Evolutionary conservation across 2,113 vertebrate genomes (phyloP).

Genomic region (Hypomesus transpacificus): DNA sequence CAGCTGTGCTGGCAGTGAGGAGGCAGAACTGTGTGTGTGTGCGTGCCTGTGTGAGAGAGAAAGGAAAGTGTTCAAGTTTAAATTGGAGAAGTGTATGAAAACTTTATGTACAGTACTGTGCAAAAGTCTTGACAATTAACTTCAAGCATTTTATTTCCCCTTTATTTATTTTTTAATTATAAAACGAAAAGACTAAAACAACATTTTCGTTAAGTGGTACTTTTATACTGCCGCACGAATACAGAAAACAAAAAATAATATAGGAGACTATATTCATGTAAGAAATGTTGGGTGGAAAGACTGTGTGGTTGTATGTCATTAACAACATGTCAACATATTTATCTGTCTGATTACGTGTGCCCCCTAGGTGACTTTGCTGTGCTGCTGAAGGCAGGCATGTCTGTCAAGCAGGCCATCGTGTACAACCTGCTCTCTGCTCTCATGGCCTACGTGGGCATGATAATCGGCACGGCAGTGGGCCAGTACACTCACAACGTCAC

Average conservation of each 20-base stretch:
- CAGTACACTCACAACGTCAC: constrained; percentile 95
- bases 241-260: too few species aligned
- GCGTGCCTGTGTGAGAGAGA: background rate
- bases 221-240: too few species aligned
- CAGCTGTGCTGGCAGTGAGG: constrained; percentile 46
- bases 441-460: constrained; percentile 95
- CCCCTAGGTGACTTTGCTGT: constrained; percentile 93
- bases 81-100: too few species aligned
- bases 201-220: too few species aligned
- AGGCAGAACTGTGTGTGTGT: constrained; percentile 27
- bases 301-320: background rate
- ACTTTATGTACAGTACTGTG: too few species aligned
- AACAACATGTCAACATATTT: background rate
- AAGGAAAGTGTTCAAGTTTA: too few species aligned
- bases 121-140: too few species aligned
- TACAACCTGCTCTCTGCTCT: constrained; percentile 97
- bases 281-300: background rate
- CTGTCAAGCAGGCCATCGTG: constrained; percentile 93
- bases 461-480: constrained; percentile 93
- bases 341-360: background rate
- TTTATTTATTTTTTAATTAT: too few species aligned
- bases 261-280: too few species aligned
- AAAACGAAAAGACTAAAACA: too few species aligned
- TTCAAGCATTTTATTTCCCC: too few species aligned
- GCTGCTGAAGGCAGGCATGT: constrained; percentile 96